A percentile compares a stretch with the other conserved stretches of the same genome.
phyloP scores from a whole-genome alignment of 2,113 vertebrate species.

The Protobothrops flavoviridis region DNA sequence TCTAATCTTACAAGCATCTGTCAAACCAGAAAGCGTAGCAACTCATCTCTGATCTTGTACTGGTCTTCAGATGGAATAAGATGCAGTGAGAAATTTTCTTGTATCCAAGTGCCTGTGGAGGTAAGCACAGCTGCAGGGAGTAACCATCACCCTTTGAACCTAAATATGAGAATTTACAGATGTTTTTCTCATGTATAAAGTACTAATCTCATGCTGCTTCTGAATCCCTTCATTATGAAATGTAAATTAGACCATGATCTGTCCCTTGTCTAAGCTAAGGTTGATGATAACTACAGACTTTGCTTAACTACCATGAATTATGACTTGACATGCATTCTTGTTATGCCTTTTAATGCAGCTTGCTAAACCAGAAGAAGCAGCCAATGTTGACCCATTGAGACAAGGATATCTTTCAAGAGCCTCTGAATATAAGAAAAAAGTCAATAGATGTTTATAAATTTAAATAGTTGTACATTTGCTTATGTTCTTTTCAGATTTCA shows the following conservation, averaged over 20 bases:
- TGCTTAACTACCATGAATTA: not conserved
- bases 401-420: not conserved
- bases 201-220: not conserved
- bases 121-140: not conserved
- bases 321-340: not conserved
- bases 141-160: not conserved
- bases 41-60: not conserved
- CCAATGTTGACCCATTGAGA: not conserved
- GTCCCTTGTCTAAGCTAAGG: not conserved
- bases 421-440: not conserved
- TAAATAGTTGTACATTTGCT: not conserved
- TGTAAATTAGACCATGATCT: not conserved
- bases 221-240: not conserved
- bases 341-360: not conserved
- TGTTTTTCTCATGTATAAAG: not conserved
- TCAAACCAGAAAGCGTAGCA: not conserved
- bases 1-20: constrained; percentile 19
- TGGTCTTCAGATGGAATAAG: not conserved
- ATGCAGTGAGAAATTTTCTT: not conserved
- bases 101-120: not conserved
- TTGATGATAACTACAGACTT: not conserved
- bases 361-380: not conserved
- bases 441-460: not conserved
- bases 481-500: not conserved
- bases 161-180: not conserved